A percentile compares a stretch with the other conserved stretches of the same genome.
These are phyloP conservation scores for Gymnoscelis rufifasciata DNA, from an alignment of 2,888 invertebrate genomes.

Conservation along the genomic window DNA sequence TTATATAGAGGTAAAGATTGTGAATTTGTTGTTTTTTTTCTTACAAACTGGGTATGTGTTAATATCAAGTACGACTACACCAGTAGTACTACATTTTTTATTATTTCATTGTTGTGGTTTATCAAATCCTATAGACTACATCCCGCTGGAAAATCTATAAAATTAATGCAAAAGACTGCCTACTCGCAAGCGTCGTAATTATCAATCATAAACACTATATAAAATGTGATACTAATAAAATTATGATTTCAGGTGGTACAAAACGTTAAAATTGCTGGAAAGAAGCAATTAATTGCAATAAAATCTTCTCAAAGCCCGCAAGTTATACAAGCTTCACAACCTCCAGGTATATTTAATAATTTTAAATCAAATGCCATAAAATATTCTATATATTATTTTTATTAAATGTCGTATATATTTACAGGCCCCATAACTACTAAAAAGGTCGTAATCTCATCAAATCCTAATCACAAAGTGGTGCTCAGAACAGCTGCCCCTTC, in stretches of 20 bases:
- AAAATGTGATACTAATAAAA: not conserved
- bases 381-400: not conserved
- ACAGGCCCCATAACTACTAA: conserved; percentile 41
- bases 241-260: conserved; percentile 57
- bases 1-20: too few species aligned
- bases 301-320: conserved; percentile 82
- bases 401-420: conserved; percentile 11
- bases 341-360: conserved; percentile 43
- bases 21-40: too few species aligned
- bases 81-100: too few species aligned
- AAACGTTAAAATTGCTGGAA: conserved; percentile 52
- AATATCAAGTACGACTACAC: too few species aligned
- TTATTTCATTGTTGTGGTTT: too few species aligned
- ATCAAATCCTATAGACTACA: too few species aligned
- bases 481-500: conserved; percentile 51
- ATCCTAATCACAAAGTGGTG: conserved; percentile 53
- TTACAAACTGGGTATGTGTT: too few species aligned
- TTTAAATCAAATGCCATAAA: not conserved
- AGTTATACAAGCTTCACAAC: conserved; percentile 77
- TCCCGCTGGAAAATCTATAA: too few species aligned
- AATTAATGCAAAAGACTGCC: too few species aligned
- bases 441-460: conserved; percentile 53
- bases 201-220: too few species aligned
- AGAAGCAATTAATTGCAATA: conserved; percentile 70
- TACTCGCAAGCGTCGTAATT: too few species aligned